Evolutionary conservation across 2,113 vertebrate genomes (phyloP).

Genomic region (Hystrix brachyura): DNA sequence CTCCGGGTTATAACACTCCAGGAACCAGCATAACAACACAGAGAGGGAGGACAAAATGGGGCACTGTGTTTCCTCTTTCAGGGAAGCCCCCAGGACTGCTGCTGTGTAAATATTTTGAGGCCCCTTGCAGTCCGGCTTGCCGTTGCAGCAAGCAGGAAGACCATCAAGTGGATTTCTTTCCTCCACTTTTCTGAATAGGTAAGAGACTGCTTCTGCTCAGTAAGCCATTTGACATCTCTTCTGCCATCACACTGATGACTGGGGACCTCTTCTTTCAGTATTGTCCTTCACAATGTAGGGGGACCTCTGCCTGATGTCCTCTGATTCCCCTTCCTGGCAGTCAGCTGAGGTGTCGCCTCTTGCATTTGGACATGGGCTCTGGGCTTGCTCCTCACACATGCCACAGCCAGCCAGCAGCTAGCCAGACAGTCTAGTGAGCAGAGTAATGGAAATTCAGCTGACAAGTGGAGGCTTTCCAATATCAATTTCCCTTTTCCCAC

Average conservation of each 20-base stretch:
- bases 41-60: not conserved
- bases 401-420: constrained; percentile 52
- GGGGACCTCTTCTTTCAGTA: not conserved
- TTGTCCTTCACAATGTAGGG: rapidly evolving
- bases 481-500: constrained; percentile 83
- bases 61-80: not conserved
- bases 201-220: not conserved
- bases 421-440: constrained; percentile 52
- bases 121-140: rapidly evolving
- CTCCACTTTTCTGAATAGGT: not conserved
- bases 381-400: not conserved
- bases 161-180: not conserved
- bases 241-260: not conserved
- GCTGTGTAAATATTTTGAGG: not conserved
- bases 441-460: constrained; percentile 76
- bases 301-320: not conserved
- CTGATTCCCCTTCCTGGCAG: not conserved
- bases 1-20: not conserved
- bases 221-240: not conserved
- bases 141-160: too few species aligned
- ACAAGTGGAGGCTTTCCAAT: constrained; percentile 71
- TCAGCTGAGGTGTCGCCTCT: not conserved
- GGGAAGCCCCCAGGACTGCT: rapidly evolving
- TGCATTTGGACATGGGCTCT: not conserved
- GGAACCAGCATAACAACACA: not conserved